Percentiles rank a stretch among this genome's conserved stretches.
Conservation (phyloP, 2,113 vertebrate genomes). For the Tangachromis dhanisi region DNA sequence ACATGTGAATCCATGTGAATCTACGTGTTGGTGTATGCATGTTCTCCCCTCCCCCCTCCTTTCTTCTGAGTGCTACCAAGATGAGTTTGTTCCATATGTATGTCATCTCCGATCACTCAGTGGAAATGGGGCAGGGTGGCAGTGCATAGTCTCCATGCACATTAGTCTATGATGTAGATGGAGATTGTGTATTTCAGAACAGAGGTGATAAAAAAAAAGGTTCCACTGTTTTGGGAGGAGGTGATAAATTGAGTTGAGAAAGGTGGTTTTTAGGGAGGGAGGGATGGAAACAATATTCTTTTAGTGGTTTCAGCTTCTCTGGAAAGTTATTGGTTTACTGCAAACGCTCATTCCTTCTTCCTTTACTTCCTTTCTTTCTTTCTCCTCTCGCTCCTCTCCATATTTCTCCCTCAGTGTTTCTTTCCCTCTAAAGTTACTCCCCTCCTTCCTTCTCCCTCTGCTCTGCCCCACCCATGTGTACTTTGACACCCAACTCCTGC, state of each 20-base stretch:
- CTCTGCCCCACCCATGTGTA: conserved; percentile 44
- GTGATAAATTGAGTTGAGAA: conserved; percentile 24
- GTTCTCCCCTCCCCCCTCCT: neutral
- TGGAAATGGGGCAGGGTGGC: neutral
- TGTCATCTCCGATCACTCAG: conserved; percentile 55
- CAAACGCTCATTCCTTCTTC: neutral
- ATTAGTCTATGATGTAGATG: neutral
- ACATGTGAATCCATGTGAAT: neutral
- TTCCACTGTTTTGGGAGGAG: conserved; percentile 11
- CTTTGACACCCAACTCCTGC: conserved; percentile 49
- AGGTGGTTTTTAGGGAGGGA: conserved; percentile 11
- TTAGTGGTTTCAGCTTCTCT: conserved; percentile 5
- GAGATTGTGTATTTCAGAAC: conserved; percentile 29
- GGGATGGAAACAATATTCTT: conserved; percentile 39
- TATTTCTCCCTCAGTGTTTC: neutral
- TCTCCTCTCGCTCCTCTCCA: neutral
- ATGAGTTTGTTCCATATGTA: conserved; percentile 63
- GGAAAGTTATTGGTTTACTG: conserved; percentile 16
- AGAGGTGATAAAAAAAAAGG: neutral
- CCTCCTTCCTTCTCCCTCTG: neutral
- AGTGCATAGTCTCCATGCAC: neutral
- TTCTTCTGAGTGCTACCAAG: conserved; percentile 29
- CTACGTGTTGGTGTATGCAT: neutral
- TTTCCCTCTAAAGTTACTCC: neutral
- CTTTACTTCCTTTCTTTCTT: neutral